Percentiles rank a stretch among this genome's conserved stretches.
Conservation (phyloP, 2,888 invertebrate genomes). For the Stenotaenia linearis region DNA sequence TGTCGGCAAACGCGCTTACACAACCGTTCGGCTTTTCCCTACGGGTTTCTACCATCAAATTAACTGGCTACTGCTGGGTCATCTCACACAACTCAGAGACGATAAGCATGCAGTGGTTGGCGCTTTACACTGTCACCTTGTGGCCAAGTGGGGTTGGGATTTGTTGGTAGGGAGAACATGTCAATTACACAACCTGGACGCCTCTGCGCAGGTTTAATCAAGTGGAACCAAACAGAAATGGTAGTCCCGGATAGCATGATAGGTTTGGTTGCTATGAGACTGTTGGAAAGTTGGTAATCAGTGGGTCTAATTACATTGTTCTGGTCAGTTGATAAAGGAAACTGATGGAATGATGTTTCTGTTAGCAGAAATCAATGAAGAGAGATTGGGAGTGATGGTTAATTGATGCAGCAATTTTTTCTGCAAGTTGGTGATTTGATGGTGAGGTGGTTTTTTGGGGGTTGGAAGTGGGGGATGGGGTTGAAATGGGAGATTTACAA, state of each 20-base stretch:
- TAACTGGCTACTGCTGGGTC: background rate
- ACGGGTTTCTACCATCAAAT: background rate
- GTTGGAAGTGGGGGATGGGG: too few species aligned
- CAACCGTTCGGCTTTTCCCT: background rate
- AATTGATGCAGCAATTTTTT: background rate
- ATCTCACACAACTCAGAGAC: background rate
- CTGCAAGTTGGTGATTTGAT: background rate
- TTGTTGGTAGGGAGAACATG: background rate
- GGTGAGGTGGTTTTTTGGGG: too few species aligned
- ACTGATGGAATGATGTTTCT: background rate
- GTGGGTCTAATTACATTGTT: constrained; percentile 1
- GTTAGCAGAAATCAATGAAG: background rate
- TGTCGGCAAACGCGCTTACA: background rate
- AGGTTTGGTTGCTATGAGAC: background rate
- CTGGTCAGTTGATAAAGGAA: constrained; percentile 6
- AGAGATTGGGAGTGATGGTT: background rate
- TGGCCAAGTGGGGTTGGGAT: background rate
- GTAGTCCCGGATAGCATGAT: background rate
- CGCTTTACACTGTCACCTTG: background rate
- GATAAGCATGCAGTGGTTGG: background rate
- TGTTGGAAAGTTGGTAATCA: background rate
- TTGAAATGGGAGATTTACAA: too few species aligned
- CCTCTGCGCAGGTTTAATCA: background rate
- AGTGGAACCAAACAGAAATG: background rate
- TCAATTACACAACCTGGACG: background rate